Evolutionary conservation across 1,140 invertebrate genomes (phyloP), one percentile per base, ranked within the genome.

Genomic region (Drosophila repletoides): DNA sequence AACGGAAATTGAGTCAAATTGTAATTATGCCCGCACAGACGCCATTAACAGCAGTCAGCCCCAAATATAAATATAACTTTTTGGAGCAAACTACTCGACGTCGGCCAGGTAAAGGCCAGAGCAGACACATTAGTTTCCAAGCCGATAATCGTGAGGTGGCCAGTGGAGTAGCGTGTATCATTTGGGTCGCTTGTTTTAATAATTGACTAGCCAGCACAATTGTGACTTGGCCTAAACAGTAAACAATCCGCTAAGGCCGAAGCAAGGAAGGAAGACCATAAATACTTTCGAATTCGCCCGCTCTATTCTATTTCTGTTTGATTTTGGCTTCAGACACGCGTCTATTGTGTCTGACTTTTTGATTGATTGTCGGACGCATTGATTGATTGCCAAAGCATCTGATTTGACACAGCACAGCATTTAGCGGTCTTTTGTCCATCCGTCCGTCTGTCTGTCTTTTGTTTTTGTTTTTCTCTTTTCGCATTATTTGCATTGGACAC

Each of bases 21-120:
- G 81, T 89, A 90, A 88, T 83, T 90, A 91, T 89, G 76, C 79
- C 73, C 64, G 64, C 38, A 33, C 64, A 76, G 38, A 58, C 49
- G 70, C 70, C 80, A 83, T 84, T 84, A 83, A 53, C 51, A 36
- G 36, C 34, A 31, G 7, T 2, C 45, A 33, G n/a, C n/a, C n/a
- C n/a, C n/a, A n/a, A n/a, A n/a, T n/a, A n/a, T n/a, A n/a, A n/a
- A n/a, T n/a, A n/a, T n/a, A n/a, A 55, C 17, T 41, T 48, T 40
- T 31, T 38, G 43, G 40, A 36, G 29, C 53, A 34, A 34, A 56
- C 29, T 38, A 22, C 24, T 9, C 10, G 36, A n/a, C 15, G 12
- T 19, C 22, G 14, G 29, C 31, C 41, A 43, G n/a, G n/a, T 43
- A 17, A 14, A 21, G 24, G 33, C 41, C 22, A 48, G 31, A 53